Conservation (phyloP, 2,113 vertebrate species). For the Tenebrosternarchus preto region DNA sequence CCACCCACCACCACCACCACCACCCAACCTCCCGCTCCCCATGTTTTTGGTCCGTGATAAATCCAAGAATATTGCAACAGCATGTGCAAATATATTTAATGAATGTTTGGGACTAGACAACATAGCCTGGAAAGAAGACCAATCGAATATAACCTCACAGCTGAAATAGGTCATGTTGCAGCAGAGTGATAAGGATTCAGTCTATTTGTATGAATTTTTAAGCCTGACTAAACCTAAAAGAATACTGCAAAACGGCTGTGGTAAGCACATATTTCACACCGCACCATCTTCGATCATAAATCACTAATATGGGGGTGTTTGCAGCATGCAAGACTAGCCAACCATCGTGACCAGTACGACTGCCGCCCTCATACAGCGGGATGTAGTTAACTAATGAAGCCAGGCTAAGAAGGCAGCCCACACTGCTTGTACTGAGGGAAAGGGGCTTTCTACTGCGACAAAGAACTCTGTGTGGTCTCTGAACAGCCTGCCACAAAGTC, state of each 20-base stretch:
- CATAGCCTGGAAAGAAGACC: background rate
- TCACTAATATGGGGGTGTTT: conserved; percentile 9
- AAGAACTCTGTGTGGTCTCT: conserved; percentile 32
- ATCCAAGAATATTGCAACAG: background rate
- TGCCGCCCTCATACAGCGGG: conserved; percentile 39
- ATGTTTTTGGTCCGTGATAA: background rate
- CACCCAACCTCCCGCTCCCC: too few relatives aligned
- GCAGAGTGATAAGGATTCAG: background rate
- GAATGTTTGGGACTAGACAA: background rate
- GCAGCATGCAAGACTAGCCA: background rate
- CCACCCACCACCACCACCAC: too few relatives aligned
- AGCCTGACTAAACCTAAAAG: background rate
- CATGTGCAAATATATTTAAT: background rate
- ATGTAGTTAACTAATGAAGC: conserved; percentile 46
- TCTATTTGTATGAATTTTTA: conserved; percentile 21
- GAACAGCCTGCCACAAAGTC: conserved; percentile 29
- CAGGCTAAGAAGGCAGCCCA: conserved; percentile 31
- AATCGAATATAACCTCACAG: background rate
- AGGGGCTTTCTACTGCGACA: conserved; percentile 32
- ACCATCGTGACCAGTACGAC: background rate
- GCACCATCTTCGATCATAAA: background rate
- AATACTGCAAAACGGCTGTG: background rate
- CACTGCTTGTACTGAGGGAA: conserved; percentile 13
- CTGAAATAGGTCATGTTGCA: conserved; percentile 9
- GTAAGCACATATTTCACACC: conserved; percentile 27